A percentile compares a stretch with the other conserved stretches of the same genome.
phyloP scores from a whole-genome alignment of 2,888 invertebrate species.

The Amiota communis region DNA sequence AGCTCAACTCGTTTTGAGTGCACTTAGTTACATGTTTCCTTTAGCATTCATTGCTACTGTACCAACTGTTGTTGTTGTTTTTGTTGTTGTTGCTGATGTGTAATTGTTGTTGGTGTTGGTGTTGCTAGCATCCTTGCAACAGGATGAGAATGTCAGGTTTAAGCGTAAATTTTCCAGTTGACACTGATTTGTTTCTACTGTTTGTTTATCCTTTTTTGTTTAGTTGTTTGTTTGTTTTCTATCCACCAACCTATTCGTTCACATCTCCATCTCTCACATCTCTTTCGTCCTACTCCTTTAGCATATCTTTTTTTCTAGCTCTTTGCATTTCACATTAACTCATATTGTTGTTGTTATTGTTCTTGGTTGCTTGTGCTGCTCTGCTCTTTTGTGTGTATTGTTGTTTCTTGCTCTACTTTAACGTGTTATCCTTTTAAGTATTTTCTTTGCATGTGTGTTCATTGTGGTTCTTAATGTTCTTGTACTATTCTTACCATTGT shows the following conservation, averaged over 20 bases:
- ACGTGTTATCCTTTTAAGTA: background rate
- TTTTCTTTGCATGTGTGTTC: background rate
- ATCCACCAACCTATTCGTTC: background rate
- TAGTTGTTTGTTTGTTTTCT: slow-evolving; percentile 14
- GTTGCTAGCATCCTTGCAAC: background rate
- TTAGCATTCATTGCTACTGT: background rate
- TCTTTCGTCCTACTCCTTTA: background rate
- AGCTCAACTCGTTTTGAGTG: background rate
- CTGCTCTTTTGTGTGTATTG: background rate
- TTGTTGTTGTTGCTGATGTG: background rate
- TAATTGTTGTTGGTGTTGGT: background rate
- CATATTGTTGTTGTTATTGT: slow-evolving; percentile 13
- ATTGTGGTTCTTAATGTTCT: slow-evolving; percentile 34
- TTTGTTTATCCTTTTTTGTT: background rate
- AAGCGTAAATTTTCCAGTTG: slow-evolving; percentile 38
- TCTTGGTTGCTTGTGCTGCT: background rate
- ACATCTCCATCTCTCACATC: background rate
- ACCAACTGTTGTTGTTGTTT: background rate
- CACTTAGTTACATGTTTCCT: slow-evolving; percentile 10
- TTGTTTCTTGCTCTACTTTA: background rate
- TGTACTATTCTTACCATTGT: background rate
- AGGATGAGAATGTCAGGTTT: slow-evolving; percentile 32
- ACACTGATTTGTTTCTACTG: slow-evolving; percentile 28
- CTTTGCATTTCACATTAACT: background rate
- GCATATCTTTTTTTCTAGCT: background rate